These are phyloP conservation scores for Poeciliopsis paucimaculata DNA, from an alignment of 2,797 vertebrate genomes.

Conservation along the genomic window DNA sequence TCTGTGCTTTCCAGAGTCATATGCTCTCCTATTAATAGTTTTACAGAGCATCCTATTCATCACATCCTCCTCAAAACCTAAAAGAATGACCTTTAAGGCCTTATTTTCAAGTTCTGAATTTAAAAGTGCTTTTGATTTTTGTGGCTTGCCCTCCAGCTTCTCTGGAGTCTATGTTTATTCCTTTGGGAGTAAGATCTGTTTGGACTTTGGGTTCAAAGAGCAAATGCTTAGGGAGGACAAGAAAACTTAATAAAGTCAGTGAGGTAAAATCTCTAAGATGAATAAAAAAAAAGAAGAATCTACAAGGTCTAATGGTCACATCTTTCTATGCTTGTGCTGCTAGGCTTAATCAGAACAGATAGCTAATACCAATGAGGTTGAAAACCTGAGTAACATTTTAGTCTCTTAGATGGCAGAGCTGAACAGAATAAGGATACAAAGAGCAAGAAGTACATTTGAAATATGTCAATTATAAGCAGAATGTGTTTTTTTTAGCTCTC, in stretches of 20 bases:
- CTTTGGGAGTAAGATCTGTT: conserved; percentile 64
- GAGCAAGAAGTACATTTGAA: not conserved
- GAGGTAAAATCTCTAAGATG: conserved; percentile 55
- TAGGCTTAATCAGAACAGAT: conserved; percentile 38
- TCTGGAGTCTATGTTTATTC: conserved; percentile 51
- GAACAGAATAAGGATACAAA: conserved; percentile 4
- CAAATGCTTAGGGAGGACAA: conserved; percentile 58
- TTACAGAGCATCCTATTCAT: conserved; percentile 75
- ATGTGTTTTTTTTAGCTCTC: not conserved
- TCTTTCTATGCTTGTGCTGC: conserved; percentile 25
- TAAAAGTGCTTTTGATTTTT: conserved; percentile 69
- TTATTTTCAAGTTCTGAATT: conserved; percentile 61
- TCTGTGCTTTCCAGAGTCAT: conserved; percentile 60
- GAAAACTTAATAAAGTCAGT: conserved; percentile 65
- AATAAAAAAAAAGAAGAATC: conserved; percentile 40
- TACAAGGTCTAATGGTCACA: conserved; percentile 52
- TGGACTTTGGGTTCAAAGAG: conserved; percentile 68
- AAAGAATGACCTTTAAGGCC: conserved; percentile 72
- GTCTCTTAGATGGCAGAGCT: not conserved
- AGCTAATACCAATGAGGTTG: conserved; percentile 26
- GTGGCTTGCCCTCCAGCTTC: conserved; percentile 62
- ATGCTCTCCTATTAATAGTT: conserved; percentile 66
- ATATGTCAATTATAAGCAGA: not conserved
- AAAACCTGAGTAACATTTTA: conserved; percentile 30
- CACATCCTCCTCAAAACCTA: conserved; percentile 68